Evolutionary conservation across 2,797 vertebrate species (phyloP).

Genomic region (Chromis chromis): DNA sequence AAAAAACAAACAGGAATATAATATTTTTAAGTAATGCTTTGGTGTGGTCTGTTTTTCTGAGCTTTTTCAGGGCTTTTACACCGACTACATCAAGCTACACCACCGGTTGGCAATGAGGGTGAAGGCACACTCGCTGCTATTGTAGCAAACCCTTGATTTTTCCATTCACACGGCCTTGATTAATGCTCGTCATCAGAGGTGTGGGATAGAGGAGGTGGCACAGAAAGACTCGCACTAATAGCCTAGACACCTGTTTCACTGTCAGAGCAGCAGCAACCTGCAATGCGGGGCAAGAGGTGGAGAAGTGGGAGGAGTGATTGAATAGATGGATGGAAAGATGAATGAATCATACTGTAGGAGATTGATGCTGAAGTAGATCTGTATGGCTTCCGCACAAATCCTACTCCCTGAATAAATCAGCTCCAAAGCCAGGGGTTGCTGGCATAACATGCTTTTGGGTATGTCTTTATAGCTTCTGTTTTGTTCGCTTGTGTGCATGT

Average conservation of each 20-base stretch:
- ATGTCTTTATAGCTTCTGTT: slow-evolving; percentile 41
- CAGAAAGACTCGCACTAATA: slow-evolving; percentile 51
- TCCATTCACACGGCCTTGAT: slow-evolving; percentile 52
- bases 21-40: slow-evolving; percentile 17
- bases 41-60: slow-evolving; percentile 9
- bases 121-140: slow-evolving; percentile 13
- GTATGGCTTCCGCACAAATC: slow-evolving; percentile 23
- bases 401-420: slow-evolving; percentile 31
- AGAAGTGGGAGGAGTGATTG: slow-evolving; percentile 41
- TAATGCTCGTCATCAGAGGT: slow-evolving; percentile 59
- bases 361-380: slow-evolving; percentile 20
- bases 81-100: slow-evolving; percentile 2
- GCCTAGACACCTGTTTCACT: slow-evolving; percentile 63
- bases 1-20: slow-evolving; percentile 33
- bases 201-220: slow-evolving; percentile 57
- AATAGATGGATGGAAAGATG: slow-evolving; percentile 36
- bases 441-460: slow-evolving; percentile 8
- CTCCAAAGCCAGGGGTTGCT: slow-evolving; percentile 11
- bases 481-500: slow-evolving; percentile 34
- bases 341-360: slow-evolving; percentile 18
- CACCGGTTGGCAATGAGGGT: slow-evolving; percentile 15
- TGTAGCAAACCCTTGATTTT: slow-evolving; percentile 23
- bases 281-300: slow-evolving; percentile 46
- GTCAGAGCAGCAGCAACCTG: slow-evolving; percentile 47
- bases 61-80: not conserved